A percentile compares a stretch with the other conserved stretches of the same genome.
These are phyloP conservation scores for Embiotoca jacksoni DNA, from an alignment of 2,113 vertebrate species.

Conservation along the genomic window DNA sequence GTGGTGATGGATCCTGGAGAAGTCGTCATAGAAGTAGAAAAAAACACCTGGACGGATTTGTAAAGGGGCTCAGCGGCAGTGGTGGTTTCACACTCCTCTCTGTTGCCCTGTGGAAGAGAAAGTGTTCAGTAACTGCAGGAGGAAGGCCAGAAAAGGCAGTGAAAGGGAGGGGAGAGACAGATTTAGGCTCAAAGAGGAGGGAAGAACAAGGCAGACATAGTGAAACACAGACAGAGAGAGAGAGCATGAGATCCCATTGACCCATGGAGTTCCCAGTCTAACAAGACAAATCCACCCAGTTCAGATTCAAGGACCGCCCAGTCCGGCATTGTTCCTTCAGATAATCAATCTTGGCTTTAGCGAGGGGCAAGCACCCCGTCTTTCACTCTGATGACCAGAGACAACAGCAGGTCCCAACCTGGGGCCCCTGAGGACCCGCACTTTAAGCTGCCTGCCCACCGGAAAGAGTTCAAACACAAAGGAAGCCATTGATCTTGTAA, in stretches of 20 bases:
- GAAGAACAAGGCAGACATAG: slow-evolving; percentile 48
- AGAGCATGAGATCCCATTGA: slow-evolving; percentile 68
- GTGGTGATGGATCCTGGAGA: slow-evolving; percentile 21
- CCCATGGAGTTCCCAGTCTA: slow-evolving; percentile 51
- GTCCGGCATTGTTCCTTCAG: slow-evolving; percentile 55
- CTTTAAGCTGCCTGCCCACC: slow-evolving; percentile 67
- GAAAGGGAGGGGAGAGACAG: slow-evolving; percentile 33
- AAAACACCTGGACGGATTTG: slow-evolving; percentile 12
- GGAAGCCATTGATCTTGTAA: slow-evolving; percentile 77
- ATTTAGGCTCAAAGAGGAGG: slow-evolving; percentile 50
- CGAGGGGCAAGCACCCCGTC: slow-evolving; percentile 59
- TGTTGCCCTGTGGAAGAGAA: slow-evolving; percentile 59
- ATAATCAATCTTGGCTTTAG: slow-evolving; percentile 77
- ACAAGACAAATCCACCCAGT: slow-evolving; percentile 58
- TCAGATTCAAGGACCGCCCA: slow-evolving; percentile 49
- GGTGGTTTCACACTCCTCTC: slow-evolving; percentile 26
- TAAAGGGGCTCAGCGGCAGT: slow-evolving; percentile 24
- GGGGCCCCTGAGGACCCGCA: slow-evolving; percentile 63
- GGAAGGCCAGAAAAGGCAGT: slow-evolving; percentile 42
- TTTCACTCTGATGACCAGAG: slow-evolving; percentile 70
- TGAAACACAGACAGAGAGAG: slow-evolving; percentile 48
- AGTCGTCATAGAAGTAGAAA: slow-evolving; percentile 45
- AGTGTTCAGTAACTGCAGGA: slow-evolving; percentile 46
- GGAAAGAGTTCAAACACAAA: slow-evolving; percentile 78
- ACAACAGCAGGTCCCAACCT: slow-evolving; percentile 69